These are phyloP conservation scores for Chrysemys picta DNA, from an alignment of 2,113 vertebrate genomes.

Conservation along the genomic window DNA sequence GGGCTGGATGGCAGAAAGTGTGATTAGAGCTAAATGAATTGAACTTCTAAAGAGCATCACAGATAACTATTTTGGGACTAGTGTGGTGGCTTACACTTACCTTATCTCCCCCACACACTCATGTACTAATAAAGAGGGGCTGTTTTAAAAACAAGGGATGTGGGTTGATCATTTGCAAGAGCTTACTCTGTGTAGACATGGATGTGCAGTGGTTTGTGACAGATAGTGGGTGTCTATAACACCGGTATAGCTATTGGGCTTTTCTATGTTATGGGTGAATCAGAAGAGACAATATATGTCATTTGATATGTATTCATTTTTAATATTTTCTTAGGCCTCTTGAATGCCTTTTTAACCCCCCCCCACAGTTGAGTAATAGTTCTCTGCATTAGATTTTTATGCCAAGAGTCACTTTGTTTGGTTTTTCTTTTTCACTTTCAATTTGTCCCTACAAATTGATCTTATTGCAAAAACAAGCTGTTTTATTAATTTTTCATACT, in stretches of 20 bases:
- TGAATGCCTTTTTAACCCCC: background rate
- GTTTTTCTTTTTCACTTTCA: slow-evolving; percentile 8
- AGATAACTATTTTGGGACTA: background rate
- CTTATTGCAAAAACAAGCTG: slow-evolving; percentile 1
- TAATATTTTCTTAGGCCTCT: background rate
- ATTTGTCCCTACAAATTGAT: slow-evolving; percentile 44
- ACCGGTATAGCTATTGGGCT: background rate
- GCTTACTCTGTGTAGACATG: background rate
- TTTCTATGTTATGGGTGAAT: background rate
- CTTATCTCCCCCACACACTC: too few relatives aligned
- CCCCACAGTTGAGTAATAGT: background rate
- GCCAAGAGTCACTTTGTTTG: background rate
- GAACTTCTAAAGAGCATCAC: background rate
- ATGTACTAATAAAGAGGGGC: background rate
- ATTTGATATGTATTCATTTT: background rate
- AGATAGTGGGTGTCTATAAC: background rate
- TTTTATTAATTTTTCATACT: slow-evolving; percentile 47
- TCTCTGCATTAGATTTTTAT: slow-evolving; percentile 34
- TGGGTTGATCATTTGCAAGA: background rate
- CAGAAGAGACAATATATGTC: background rate
- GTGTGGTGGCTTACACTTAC: background rate
- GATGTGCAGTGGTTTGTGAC: background rate
- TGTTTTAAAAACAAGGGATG: background rate
- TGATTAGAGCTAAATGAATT: background rate
- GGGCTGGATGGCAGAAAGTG: accelerated